Evolutionary conservation across 2,797 vertebrate genomes (phyloP), one percentile per base, ranked within the genome.

Genomic region (Silurus lanzhouensis): DNA sequence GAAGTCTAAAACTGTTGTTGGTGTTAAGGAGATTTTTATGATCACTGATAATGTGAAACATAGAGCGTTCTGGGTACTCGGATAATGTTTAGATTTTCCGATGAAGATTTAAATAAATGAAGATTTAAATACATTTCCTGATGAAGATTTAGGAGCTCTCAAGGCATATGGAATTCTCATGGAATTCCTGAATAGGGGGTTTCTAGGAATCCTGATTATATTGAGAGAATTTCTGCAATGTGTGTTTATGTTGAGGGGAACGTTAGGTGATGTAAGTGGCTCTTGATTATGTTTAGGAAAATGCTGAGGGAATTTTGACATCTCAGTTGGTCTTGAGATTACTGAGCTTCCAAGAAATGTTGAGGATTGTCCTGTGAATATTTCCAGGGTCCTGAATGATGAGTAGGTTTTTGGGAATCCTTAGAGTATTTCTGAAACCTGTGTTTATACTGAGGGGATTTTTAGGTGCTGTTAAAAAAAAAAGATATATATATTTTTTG

Each of bases 221-320:
- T 68, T 31, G 25, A 31, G 14, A 22, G 31, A 22, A 22, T 48
- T 48, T 71, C 70, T 46, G 19, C 70, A 20, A 70, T 3, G 15
- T 44, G 19, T 70, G 19, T 71, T 46, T 22, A 48, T n/a, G 10
- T 19, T 6, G 5, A n/a, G 22, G 46, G 71, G 20, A 72, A 48
- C 48, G 48, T 72, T 72, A 12, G 8, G 20, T 48, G 5, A 74
- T 74, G 22, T 1, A 25, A 27, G 25, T 27, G n/a, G 25, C 17
- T 55, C 72, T 75, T 25, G 25, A 57, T 75, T 48, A 57, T 57
- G 25, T 75, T 55, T 57, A 57, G n/a, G 74, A 76, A 76, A 19
- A 22, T 14, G 52, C 48, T 25, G 46, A 74, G 52, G 46, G 71
- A 74, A 74, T 10, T 27, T 14, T 75, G 48, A 57, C 7, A 57